These are phyloP conservation scores for Gallinago stenura DNA, from an alignment of 2,797 vertebrate genomes.

Conservation along the genomic window DNA sequence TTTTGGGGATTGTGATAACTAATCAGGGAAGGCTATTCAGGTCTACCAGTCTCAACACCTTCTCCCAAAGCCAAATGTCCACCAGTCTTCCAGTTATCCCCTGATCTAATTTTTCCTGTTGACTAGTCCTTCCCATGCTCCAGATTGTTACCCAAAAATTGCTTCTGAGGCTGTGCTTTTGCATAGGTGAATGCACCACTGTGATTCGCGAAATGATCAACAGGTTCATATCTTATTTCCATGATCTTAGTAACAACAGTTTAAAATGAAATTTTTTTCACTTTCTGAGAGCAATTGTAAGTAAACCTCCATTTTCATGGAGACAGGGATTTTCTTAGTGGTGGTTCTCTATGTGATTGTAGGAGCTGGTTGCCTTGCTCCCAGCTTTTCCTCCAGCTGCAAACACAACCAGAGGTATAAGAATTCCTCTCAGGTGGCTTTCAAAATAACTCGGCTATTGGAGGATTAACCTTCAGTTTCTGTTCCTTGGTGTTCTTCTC, in stretches of 20 bases:
- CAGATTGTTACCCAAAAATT: not conserved
- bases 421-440: not conserved
- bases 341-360: not conserved
- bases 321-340: not conserved
- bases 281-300: not conserved
- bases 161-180: not conserved
- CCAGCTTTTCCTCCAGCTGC: not conserved
- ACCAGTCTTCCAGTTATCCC: not conserved
- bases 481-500: not conserved
- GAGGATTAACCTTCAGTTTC: not conserved
- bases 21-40: not conserved
- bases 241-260: not conserved
- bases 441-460: not conserved
- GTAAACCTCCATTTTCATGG: not conserved
- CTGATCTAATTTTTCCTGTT: not conserved
- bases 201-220: not conserved
- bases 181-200: not conserved
- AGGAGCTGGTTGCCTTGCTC: not conserved
- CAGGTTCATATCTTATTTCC: not conserved
- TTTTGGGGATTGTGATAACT: not conserved
- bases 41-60: not conserved
- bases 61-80: not conserved
- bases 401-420: not conserved
- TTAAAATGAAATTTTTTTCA: not conserved
- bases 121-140: not conserved